phyloP scores from a whole-genome alignment of 2,113 vertebrate species.

The Loxodonta africana region DNA sequence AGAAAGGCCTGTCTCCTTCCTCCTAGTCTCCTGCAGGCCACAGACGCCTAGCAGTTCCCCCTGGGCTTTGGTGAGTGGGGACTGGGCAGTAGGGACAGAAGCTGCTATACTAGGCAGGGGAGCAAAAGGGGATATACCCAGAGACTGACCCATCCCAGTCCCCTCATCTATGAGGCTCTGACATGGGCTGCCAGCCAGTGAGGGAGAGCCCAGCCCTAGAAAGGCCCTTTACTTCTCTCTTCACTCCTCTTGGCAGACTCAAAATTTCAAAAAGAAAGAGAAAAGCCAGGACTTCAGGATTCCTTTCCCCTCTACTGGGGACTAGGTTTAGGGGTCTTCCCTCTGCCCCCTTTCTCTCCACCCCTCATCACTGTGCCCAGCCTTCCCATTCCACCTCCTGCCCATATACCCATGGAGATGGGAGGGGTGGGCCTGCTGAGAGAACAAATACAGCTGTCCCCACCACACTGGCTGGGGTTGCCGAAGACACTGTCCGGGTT shows the following conservation, averaged over 20 bases:
- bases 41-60: neutral
- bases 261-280: neutral
- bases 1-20: neutral
- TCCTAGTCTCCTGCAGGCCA: neutral
- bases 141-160: neutral
- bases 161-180: neutral
- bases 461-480: neutral
- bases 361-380: neutral
- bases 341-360: neutral
- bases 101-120: neutral
- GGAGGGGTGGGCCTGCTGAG: neutral
- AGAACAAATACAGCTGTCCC: neutral
- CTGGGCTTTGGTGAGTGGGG: neutral
- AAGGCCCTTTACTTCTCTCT: neutral
- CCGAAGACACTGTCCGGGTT: neutral
- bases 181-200: neutral
- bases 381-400: neutral
- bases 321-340: neutral
- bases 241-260: neutral
- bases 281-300: neutral
- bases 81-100: neutral
- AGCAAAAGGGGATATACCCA: neutral
- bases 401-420: rapidly evolving
- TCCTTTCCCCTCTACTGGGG: neutral
- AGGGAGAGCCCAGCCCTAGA: neutral